Evolutionary conservation across 2,888 invertebrate genomes (phyloP).

Genomic region (Phasia obesa): DNA sequence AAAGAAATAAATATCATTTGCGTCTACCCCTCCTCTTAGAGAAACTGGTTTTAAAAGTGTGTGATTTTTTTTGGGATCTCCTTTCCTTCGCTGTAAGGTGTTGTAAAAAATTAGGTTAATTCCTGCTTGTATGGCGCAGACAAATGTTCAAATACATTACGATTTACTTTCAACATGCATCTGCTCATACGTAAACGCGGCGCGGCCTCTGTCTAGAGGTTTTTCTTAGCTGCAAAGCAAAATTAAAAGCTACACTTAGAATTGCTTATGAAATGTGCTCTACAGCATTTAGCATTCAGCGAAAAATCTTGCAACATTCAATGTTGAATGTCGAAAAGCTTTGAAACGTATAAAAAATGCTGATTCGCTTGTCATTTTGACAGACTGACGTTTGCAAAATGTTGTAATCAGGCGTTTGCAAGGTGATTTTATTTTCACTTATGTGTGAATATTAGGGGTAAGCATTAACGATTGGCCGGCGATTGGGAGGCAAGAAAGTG

Average conservation of each 20-base stretch:
- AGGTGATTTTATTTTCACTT: conserved; percentile 25
- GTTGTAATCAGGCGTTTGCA: conserved; percentile 32
- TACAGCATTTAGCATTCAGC: background rate
- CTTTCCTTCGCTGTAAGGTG: conserved; percentile 47
- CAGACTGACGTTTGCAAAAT: conserved; percentile 49
- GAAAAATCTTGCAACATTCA: background rate
- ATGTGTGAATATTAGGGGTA: conserved; percentile 1
- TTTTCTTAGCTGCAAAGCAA: conserved; percentile 22
- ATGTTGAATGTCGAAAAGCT: background rate
- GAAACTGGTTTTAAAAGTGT: conserved; percentile 20
- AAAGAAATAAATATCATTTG: conserved; percentile 1
- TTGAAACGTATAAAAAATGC: background rate
- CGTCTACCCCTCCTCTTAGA: background rate
- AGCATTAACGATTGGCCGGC: background rate
- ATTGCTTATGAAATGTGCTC: conserved; percentile 8
- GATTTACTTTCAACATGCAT: conserved; percentile 62
- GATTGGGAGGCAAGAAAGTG: no score
- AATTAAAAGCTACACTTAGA: background rate
- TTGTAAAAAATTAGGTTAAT: conserved; percentile 74
- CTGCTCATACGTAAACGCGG: conserved; percentile 42
- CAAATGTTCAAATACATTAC: conserved; percentile 41
- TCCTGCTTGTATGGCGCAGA: conserved; percentile 58
- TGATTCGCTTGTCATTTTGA: conserved; percentile 52
- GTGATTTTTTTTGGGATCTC: background rate
- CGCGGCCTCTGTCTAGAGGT: conserved; percentile 60